Evolutionary conservation across 2,113 vertebrate genomes (phyloP).

Genomic region (Oenanthe melanoleuca): DNA sequence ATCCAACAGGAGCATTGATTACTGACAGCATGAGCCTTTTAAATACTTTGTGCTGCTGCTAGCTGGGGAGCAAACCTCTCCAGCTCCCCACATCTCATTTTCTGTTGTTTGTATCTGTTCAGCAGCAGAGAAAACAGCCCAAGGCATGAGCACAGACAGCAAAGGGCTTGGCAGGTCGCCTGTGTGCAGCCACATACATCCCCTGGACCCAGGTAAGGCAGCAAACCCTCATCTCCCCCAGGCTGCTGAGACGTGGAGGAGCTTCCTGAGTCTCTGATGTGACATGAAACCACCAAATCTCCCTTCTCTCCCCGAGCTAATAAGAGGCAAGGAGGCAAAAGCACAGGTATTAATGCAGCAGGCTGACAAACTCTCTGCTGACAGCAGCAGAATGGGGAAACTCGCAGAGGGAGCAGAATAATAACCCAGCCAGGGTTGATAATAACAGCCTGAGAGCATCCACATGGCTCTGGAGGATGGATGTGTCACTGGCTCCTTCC

Average conservation of each 20-base stretch:
- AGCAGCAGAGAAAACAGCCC: neutral
- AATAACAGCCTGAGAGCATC: neutral
- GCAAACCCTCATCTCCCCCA: neutral
- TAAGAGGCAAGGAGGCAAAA: neutral
- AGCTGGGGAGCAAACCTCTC: neutral
- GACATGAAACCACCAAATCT: neutral
- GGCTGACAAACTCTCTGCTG: conserved; percentile 6
- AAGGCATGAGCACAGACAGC: neutral
- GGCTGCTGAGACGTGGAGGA: neutral
- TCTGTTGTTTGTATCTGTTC: neutral
- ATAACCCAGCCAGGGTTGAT: neutral
- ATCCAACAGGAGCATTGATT: neutral
- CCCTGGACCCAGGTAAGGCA: neutral
- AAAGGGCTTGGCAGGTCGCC: neutral
- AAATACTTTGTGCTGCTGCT: neutral
- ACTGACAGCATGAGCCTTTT: neutral
- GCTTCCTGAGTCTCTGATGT: neutral
- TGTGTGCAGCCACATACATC: neutral
- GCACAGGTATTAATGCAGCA: neutral
- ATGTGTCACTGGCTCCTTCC: neutral
- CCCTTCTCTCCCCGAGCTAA: neutral
- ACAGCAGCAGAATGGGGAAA: neutral
- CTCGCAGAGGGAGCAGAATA: neutral
- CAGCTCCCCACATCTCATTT: neutral
- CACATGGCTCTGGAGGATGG: neutral